Conservation (phyloP, 2,888 invertebrate species). For the Parelbella ahira region DNA sequence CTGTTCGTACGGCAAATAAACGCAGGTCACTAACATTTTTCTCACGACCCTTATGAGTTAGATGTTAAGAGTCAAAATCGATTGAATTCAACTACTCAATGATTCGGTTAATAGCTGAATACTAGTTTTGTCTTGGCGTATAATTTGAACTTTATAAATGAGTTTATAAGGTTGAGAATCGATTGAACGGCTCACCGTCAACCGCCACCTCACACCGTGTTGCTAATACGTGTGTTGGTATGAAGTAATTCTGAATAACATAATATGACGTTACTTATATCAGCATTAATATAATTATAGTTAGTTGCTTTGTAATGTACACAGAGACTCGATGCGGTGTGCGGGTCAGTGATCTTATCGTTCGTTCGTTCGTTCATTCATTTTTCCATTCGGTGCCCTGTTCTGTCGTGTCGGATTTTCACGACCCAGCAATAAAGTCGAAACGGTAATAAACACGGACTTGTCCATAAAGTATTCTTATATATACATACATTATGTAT, state of each 20-base stretch:
- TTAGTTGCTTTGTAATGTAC: neutral
- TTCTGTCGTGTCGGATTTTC: too few relatives aligned
- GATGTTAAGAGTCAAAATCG: conserved; percentile 4
- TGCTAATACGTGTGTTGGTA: conserved; percentile 2
- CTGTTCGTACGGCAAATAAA: conserved; percentile 13
- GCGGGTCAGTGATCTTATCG: conserved; percentile 4
- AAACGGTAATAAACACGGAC: too few relatives aligned
- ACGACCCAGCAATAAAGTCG: too few relatives aligned
- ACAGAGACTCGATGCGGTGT: neutral
- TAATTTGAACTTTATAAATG: too few relatives aligned
- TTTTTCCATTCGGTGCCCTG: too few relatives aligned
- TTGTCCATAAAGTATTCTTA: too few relatives aligned
- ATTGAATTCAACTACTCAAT: neutral
- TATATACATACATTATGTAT: too few relatives aligned
- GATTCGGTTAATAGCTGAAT: neutral
- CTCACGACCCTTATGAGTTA: neutral
- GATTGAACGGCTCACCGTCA: neutral
- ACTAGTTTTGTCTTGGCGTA: too few relatives aligned
- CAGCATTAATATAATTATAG: conserved; percentile 6
- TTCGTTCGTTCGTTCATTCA: neutral
- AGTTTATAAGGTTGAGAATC: conserved; percentile 2
- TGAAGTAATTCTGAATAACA: conserved; percentile 7
- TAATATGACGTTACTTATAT: conserved; percentile 10
- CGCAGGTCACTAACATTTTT: neutral
- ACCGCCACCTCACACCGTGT: too few relatives aligned